Evolutionary conservation across 2,888 invertebrate genomes (phyloP).

Genomic region (Gibbula magus): DNA sequence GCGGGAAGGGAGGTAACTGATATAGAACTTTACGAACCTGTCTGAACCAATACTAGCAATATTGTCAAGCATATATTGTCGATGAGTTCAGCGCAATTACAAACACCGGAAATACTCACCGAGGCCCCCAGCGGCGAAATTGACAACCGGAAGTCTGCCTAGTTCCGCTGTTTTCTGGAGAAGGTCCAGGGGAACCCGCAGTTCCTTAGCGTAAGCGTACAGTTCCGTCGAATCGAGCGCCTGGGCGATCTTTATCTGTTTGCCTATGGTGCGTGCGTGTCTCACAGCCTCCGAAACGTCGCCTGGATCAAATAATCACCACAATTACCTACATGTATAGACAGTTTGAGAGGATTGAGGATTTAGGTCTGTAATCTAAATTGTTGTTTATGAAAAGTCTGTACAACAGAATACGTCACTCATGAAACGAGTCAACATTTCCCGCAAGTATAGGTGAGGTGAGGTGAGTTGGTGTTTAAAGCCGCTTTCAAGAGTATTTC

Average conservation of each 20-base stretch:
- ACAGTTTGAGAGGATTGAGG: not conserved
- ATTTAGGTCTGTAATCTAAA: no score
- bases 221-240: conserved; percentile 65
- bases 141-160: conserved; percentile 70
- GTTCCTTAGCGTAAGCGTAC: conserved; percentile 67
- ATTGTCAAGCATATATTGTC: not conserved
- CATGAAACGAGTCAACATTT: no score
- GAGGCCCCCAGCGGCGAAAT: conserved; percentile 72
- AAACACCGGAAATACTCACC: conserved; percentile 46
- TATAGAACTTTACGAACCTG: not conserved
- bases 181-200: conserved; percentile 65
- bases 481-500: no score
- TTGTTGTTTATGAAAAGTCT: no score
- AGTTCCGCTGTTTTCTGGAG: conserved; percentile 65
- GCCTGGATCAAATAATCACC: conserved; percentile 48
- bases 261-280: conserved; percentile 67
- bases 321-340: no score
- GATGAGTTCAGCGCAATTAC: not conserved
- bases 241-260: conserved; percentile 63
- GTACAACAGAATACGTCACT: no score
- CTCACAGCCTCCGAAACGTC: conserved; percentile 71
- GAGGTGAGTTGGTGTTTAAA: no score
- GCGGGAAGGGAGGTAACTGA: not conserved
- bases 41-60: not conserved
- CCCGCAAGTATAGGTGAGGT: no score